These are phyloP conservation scores for Elymnias hypermnestra DNA, from an alignment of 1,140 invertebrate genomes.

Conservation along the genomic window DNA sequence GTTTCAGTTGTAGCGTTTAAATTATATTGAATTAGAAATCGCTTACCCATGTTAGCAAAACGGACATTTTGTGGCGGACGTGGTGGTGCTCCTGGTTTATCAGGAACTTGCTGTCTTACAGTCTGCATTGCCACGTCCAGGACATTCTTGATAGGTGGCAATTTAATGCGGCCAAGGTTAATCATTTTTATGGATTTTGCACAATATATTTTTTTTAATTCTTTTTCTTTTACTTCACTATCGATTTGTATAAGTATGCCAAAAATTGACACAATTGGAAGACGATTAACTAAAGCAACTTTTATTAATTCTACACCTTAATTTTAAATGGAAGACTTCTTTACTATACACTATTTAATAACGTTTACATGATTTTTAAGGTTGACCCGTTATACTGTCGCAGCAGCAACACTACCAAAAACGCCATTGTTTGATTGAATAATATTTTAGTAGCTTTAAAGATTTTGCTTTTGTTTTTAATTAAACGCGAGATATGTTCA, in stretches of 20 bases:
- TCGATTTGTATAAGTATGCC: conserved; percentile 20
- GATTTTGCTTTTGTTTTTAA: conserved; percentile 1
- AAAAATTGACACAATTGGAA: conserved; percentile 50
- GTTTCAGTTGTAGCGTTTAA: no score
- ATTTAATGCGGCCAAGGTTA: conserved; percentile 77
- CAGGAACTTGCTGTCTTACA: conserved; percentile 85
- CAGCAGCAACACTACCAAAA: no score
- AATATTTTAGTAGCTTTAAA: no score
- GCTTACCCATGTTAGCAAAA: conserved; percentile 79
- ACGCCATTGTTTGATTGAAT: conserved; percentile 4
- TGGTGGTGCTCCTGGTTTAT: conserved; percentile 76
- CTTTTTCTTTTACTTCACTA: conserved; percentile 8
- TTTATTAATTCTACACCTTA: conserved; percentile 33
- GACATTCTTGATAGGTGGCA: conserved; percentile 83
- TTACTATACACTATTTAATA: conserved; percentile 58
- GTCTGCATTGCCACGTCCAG: conserved; percentile 88
- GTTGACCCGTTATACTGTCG: no score
- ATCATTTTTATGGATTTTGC: conserved; percentile 36
- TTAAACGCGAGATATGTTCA: conserved; percentile 17
- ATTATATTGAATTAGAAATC: no score
- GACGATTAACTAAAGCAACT: no score
- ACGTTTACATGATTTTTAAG: conserved; percentile 44
- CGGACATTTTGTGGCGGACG: conserved; percentile 78
- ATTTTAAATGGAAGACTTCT: conserved; percentile 67
- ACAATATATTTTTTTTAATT: background rate